Evolutionary conservation across 2,888 invertebrate species (phyloP).

Genomic region (Drosophila pegasa): DNA sequence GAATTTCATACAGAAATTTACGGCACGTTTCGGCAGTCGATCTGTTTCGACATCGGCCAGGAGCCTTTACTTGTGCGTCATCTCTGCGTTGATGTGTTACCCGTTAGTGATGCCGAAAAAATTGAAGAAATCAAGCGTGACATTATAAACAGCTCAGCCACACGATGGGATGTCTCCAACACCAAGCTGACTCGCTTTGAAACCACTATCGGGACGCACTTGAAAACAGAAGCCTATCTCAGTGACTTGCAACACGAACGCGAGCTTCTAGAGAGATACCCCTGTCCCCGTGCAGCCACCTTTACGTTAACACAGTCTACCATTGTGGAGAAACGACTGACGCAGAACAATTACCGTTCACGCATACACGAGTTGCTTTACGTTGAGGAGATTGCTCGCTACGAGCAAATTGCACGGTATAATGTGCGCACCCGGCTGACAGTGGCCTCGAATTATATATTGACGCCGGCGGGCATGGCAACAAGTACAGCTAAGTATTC

Average conservation of each 20-base stretch:
- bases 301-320: constrained; percentile 89
- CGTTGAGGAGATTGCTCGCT: constrained; percentile 91
- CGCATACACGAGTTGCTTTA: constrained; percentile 91
- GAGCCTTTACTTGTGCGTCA: constrained; percentile 88
- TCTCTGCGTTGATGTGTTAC: constrained; percentile 91
- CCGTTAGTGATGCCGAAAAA: constrained; percentile 88
- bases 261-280: constrained; percentile 87
- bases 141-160: constrained; percentile 87
- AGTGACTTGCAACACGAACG: constrained; percentile 86
- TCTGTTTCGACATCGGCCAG: constrained; percentile 90
- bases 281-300: constrained; percentile 88
- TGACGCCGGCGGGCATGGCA: constrained; percentile 89
- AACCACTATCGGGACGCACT: constrained; percentile 86
- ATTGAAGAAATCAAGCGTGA: constrained; percentile 88
- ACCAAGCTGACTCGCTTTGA: constrained; percentile 86
- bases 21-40: constrained; percentile 91
- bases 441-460: constrained; percentile 88
- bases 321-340: constrained; percentile 87
- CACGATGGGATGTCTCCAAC: constrained; percentile 87
- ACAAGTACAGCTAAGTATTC: constrained; percentile 91
- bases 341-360: constrained; percentile 89
- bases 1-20: constrained; percentile 90
- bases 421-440: constrained; percentile 88
- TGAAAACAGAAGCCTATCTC: constrained; percentile 85
- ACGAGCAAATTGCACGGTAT: constrained; percentile 89